Conservation (phyloP, 2,888 invertebrate genomes). For the Agrochola macilenta region DNA sequence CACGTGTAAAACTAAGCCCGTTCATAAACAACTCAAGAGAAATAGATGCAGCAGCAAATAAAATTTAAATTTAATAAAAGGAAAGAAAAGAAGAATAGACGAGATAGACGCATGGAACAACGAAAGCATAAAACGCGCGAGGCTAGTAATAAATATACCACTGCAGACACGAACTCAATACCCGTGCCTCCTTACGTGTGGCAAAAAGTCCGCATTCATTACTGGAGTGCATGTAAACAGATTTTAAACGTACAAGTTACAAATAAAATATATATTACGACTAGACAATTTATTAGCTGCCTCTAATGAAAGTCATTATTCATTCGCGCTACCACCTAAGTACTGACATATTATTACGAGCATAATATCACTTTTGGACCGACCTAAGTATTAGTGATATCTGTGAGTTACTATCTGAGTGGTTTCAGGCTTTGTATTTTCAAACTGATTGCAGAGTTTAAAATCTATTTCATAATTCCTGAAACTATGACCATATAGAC, state of each 20-base stretch:
- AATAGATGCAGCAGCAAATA: constrained; percentile 61
- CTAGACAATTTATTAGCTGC: constrained; percentile 54
- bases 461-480: neutral
- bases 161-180: constrained; percentile 75
- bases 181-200: constrained; percentile 71
- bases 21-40: constrained; percentile 69
- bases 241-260: constrained; percentile 60
- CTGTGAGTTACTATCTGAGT: neutral
- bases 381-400: neutral
- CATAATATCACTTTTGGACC: constrained; percentile 20
- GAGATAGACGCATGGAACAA: constrained; percentile 69
- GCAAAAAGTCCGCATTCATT: constrained; percentile 73
- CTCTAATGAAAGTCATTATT: constrained; percentile 60
- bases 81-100: constrained; percentile 70
- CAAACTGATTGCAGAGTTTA: neutral
- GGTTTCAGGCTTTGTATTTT: neutral
- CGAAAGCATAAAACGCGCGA: constrained; percentile 78
- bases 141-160: constrained; percentile 81
- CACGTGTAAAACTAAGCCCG: constrained; percentile 36
- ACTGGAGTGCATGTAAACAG: constrained; percentile 66
- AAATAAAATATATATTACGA: constrained; percentile 58
- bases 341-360: constrained; percentile 27
- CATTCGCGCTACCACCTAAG: constrained; percentile 23
- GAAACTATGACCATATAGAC: neutral
- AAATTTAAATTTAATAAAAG: constrained; percentile 75